Evolutionary conservation across 2,797 vertebrate species (phyloP).

Genomic region (Malacoctenus gilli): DNA sequence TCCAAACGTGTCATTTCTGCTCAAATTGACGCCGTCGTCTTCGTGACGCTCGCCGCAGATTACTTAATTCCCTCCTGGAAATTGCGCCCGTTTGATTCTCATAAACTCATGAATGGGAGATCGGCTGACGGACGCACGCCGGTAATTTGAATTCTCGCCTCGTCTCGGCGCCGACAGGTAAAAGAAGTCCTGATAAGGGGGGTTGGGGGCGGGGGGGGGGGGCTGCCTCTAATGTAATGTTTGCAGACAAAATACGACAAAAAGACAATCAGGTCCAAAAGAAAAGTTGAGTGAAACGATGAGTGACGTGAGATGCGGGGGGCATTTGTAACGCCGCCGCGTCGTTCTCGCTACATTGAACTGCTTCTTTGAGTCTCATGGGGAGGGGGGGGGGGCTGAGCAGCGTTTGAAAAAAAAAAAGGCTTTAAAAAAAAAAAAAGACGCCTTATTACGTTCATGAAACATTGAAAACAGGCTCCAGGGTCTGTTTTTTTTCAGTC

Average conservation of each 20-base stretch:
- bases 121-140: slow-evolving; percentile 18
- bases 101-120: slow-evolving; percentile 25
- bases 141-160: slow-evolving; percentile 53
- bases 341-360: too few species aligned
- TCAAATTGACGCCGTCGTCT: slow-evolving; percentile 20
- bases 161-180: slow-evolving; percentile 38
- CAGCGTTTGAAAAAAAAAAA: too few species aligned
- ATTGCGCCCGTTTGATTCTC: slow-evolving; percentile 26
- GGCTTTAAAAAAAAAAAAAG: too few species aligned
- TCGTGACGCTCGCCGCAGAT: slow-evolving; percentile 8
- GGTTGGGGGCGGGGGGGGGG: too few species aligned
- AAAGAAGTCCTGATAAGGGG: too few species aligned
- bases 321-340: too few species aligned
- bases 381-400: too few species aligned
- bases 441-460: too few species aligned
- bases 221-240: slow-evolving; percentile 56
- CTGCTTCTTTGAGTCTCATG: too few species aligned
- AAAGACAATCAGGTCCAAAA: slow-evolving; percentile 45
- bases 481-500: slow-evolving; percentile 66
- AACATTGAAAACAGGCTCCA: slow-evolving; percentile 71
- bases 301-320: slow-evolving; percentile 36
- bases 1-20: slow-evolving; percentile 17
- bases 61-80: slow-evolving; percentile 19
- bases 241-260: slow-evolving; percentile 29
- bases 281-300: slow-evolving; percentile 35